Percentiles rank a stretch among this genome's conserved stretches.
Evolutionary conservation across 2,113 vertebrate species (phyloP).

Genomic region (Phyllostomus hastatus): DNA sequence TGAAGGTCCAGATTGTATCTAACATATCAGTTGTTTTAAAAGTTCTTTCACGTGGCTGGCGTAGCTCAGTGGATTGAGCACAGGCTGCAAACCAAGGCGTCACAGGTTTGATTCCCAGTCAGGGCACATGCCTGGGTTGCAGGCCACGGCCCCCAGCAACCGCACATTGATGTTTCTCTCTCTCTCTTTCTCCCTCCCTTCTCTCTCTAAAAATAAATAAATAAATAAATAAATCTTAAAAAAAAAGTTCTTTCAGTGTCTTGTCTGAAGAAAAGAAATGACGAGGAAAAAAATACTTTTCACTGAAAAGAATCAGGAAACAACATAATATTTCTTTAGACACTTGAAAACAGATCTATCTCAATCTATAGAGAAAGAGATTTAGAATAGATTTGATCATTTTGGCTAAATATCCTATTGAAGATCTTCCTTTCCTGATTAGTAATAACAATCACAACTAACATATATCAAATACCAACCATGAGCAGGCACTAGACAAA

Average conservation of each 20-base stretch:
- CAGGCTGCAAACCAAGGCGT: too few relatives aligned
- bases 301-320: neutral
- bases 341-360: neutral
- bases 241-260: neutral
- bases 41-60: neutral
- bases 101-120: too few relatives aligned
- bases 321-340: neutral
- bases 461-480: neutral
- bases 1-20: neutral
- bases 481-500: neutral
- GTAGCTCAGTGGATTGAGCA: too few relatives aligned
- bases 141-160: too few relatives aligned
- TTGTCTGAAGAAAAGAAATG: neutral
- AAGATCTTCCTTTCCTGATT: constrained; percentile 7
- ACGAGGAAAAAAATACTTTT: constrained; percentile 1
- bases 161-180: too few relatives aligned
- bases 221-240: too few relatives aligned
- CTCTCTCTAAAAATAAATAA: too few relatives aligned
- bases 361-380: neutral
- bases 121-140: too few relatives aligned
- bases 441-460: neutral
- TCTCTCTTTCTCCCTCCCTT: too few relatives aligned
- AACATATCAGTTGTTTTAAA: neutral
- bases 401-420: neutral
- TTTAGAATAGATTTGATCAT: neutral